Evolutionary conservation across 2,888 invertebrate genomes (phyloP).

Genomic region (Mythimna pallens): DNA sequence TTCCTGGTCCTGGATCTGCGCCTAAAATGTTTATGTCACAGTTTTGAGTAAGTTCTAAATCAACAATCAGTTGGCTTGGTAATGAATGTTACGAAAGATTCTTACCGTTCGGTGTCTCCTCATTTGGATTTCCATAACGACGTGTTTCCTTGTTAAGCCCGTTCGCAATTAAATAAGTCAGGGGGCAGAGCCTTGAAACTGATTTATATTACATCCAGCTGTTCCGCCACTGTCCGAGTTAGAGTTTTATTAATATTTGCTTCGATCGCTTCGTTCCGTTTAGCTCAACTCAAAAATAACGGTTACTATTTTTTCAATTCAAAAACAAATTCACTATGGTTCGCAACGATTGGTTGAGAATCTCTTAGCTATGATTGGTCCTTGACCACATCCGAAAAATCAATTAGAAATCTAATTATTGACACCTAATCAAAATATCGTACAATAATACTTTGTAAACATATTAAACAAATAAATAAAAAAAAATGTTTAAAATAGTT

Average conservation of each 20-base stretch:
- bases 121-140: constrained; percentile 79
- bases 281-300: constrained; percentile 57
- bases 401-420: background rate
- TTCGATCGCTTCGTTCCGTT: constrained; percentile 25
- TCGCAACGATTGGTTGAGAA: constrained; percentile 42
- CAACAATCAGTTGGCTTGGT: constrained; percentile 10
- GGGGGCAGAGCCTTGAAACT: constrained; percentile 35
- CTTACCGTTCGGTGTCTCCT: constrained; percentile 81
- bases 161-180: constrained; percentile 16
- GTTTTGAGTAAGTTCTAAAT: constrained; percentile 9
- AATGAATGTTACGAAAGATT: constrained; percentile 10
- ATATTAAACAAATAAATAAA: too few species aligned
- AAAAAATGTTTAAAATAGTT: too few species aligned
- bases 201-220: constrained; percentile 47
- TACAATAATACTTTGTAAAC: too few species aligned
- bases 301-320: constrained; percentile 37
- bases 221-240: background rate
- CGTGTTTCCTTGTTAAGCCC: constrained; percentile 10
- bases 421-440: accelerated
- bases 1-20: constrained; percentile 83
- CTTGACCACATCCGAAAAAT: constrained; percentile 1
- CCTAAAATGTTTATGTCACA: constrained; percentile 60
- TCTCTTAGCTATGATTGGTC: constrained; percentile 42
- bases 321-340: constrained; percentile 28
- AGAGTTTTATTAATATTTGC: background rate